These are phyloP conservation scores for Meteorus sp. DNA, from an alignment of 1,140 invertebrate species.

Conservation along the genomic window DNA sequence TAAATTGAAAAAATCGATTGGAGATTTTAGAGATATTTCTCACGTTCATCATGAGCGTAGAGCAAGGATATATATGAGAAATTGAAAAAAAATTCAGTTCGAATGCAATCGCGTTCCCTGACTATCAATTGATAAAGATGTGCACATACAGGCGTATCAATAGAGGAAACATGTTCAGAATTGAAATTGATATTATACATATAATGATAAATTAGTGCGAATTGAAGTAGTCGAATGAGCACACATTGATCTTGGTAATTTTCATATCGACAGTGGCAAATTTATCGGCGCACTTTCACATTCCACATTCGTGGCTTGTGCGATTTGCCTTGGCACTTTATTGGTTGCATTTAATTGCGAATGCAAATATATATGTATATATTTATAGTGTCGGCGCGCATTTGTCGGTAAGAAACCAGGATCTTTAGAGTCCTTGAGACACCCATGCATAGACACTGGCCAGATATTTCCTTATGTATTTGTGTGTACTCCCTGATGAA, in stretches of 20 bases:
- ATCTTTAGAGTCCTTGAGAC: conserved; percentile 18
- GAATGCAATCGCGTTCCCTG: no score
- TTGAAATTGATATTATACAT: no score
- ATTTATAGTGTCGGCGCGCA: conserved; percentile 9
- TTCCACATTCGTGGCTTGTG: conserved; percentile 13
- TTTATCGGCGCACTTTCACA: conserved; percentile 26
- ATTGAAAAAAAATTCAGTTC: no score
- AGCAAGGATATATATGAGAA: no score
- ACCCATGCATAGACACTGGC: neutral
- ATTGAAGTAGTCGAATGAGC: neutral
- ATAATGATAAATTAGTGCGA: neutral
- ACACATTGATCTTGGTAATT: neutral
- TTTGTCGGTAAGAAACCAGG: conserved; percentile 9
- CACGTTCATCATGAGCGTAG: no score
- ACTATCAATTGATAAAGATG: no score
- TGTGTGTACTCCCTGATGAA: neutral
- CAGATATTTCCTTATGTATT: conserved; percentile 14
- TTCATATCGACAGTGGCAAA: conserved; percentile 16
- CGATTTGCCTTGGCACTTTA: conserved; percentile 26
- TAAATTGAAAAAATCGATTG: no score
- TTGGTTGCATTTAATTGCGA: conserved; percentile 26
- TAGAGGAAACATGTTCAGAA: no score
- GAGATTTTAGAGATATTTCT: no score
- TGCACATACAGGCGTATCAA: no score
- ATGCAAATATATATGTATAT: conserved; percentile 10